phyloP scores from a whole-genome alignment of 2,797 vertebrate species.

The Ctenosaura bakeri region DNA sequence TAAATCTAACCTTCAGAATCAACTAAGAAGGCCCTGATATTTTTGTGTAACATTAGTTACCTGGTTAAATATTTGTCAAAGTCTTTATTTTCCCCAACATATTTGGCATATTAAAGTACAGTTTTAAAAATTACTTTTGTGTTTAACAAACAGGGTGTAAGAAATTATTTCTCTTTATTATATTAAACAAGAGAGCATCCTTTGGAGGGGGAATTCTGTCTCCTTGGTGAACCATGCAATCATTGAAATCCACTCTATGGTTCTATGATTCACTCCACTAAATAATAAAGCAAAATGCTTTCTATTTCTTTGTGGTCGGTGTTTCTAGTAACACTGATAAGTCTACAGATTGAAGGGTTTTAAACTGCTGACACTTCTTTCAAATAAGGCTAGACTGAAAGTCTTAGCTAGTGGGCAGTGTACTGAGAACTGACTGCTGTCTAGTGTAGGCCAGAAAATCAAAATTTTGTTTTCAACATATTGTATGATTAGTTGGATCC shows the following conservation, averaged over 20 bases:
- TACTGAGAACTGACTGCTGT: not conserved
- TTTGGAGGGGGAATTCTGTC: not conserved
- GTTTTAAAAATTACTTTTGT: not conserved
- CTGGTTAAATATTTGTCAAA: not conserved
- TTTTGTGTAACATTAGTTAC: not conserved
- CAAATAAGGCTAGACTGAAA: not conserved
- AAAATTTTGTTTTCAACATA: not conserved
- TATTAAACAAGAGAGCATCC: not conserved
- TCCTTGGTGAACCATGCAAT: not conserved
- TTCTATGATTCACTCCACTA: not conserved
- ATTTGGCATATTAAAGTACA: too few relatives aligned
- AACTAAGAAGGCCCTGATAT: not conserved
- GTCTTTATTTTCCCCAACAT: too few relatives aligned
- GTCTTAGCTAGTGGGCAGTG: not conserved
- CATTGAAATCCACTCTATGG: not conserved
- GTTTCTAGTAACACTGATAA: not conserved
- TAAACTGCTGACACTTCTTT: not conserved
- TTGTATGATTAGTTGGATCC: not conserved
- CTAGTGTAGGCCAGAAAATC: not conserved
- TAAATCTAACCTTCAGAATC: too few relatives aligned
- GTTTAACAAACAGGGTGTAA: not conserved
- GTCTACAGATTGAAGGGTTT: not conserved
- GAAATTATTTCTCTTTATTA: not conserved
- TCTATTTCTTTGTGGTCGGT: not conserved
- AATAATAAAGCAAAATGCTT: conserved; percentile 26